Conservation (phyloP, 2,797 vertebrate genomes). For the Pachyuromys duprasi region DNA sequence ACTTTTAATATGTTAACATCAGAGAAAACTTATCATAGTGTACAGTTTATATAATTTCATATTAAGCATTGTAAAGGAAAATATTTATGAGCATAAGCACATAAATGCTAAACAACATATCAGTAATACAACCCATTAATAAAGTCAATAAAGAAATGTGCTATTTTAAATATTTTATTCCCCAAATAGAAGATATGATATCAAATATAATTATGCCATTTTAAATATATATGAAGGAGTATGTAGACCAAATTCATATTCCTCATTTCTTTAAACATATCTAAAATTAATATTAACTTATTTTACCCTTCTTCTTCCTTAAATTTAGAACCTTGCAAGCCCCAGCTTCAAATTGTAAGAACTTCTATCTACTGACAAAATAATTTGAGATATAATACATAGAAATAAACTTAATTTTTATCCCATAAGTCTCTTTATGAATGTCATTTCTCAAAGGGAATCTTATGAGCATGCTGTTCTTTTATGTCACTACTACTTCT, state of each 20-base stretch:
- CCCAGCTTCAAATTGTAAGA: background rate
- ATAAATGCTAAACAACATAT: slow-evolving; percentile 5
- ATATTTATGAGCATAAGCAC: background rate
- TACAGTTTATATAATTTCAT: background rate
- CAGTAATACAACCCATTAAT: background rate
- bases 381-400: background rate
- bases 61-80: background rate
- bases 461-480: background rate
- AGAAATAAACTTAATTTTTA: slow-evolving; percentile 47
- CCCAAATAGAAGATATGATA: slow-evolving; percentile 16
- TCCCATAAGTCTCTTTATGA: background rate
- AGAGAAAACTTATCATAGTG: background rate
- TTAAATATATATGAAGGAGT: background rate
- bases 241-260: background rate
- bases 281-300: background rate
- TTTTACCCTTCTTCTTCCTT: slow-evolving; percentile 13
- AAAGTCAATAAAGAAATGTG: background rate
- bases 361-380: slow-evolving; percentile 32
- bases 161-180: slow-evolving; percentile 13
- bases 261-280: background rate
- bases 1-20: slow-evolving; percentile 2
- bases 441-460: slow-evolving; percentile 4
- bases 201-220: background rate
- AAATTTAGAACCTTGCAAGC: background rate
- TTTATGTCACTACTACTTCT: background rate